A percentile compares a stretch with the other conserved stretches of the same genome.
Conservation (phyloP, 2,113 vertebrate genomes). For the Daboia siamensis region DNA sequence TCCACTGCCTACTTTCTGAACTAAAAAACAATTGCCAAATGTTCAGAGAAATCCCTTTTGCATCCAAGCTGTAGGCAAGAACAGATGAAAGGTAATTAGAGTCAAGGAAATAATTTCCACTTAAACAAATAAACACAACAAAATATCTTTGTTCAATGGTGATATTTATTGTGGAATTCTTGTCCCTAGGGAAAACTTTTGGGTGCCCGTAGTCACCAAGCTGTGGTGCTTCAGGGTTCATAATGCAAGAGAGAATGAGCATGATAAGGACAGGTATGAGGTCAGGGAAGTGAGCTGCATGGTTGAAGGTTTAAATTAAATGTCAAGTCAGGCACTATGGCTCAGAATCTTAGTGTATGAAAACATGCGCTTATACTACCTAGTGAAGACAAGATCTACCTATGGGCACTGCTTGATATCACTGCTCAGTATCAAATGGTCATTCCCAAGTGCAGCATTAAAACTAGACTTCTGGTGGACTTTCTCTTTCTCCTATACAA, state of each 20-base stretch:
- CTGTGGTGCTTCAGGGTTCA: constrained; percentile 28
- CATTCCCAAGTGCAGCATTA: constrained; percentile 21
- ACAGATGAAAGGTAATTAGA: constrained; percentile 1
- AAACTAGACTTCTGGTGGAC: constrained; percentile 34
- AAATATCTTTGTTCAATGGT: constrained; percentile 22
- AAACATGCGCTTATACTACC: background rate
- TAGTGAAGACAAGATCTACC: background rate
- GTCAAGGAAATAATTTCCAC: constrained; percentile 37
- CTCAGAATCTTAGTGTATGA: background rate
- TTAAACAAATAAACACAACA: background rate
- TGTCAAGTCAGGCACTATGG: background rate
- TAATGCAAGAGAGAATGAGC: background rate
- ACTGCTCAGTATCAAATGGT: background rate
- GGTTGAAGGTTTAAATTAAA: background rate
- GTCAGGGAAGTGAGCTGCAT: too few relatives aligned
- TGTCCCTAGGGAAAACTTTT: constrained; percentile 59
- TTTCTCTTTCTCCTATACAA: constrained; percentile 29
- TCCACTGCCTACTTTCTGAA: constrained; percentile 23
- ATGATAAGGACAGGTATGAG: background rate
- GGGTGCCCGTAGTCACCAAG: constrained; percentile 53
- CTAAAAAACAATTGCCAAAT: constrained; percentile 24
- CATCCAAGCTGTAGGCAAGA: background rate
- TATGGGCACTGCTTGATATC: background rate
- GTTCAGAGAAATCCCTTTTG: constrained; percentile 4
- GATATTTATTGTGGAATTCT: constrained; percentile 40